Evolutionary conservation across 2,113 vertebrate genomes (phyloP), one percentile per base, ranked within the genome.

Genomic region (Plestiodon gilberti): DNA sequence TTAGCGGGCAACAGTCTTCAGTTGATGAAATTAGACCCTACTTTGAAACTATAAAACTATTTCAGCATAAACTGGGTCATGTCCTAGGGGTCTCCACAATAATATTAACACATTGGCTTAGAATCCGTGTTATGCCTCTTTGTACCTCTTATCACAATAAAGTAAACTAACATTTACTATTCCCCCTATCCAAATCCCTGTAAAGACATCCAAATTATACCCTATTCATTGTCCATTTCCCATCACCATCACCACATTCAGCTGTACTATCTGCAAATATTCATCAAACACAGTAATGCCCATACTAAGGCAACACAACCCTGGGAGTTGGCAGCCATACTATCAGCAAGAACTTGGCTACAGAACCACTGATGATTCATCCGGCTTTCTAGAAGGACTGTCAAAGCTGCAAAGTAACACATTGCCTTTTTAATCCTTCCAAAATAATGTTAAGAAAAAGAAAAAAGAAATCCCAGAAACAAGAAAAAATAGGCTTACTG

Each of bases 271-370:
- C 88, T 81, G 71, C 83, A 88, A 93, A 93, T 85, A 83, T 87
- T 92, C 94, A 86, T 91, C 87, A 69, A 90, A 93, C 67, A 80
- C 81, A 52, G 82, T 81, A 83, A 95, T 95, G 94, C 88, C 96
- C 95, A 94, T 96, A 96, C 93, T 96, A 96, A 96, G 96, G 92
- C 94, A 96, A 94, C 92, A 91, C 71, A 95, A 88, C 76, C 52
- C 85, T 92, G 83, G 43, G 78, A 94, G 84, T 13, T 96, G 96
- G 96, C 95, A 95, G 90, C 83, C 91, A 88, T 22, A 84, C 89
- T 96, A 96, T 96, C 96, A 93, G 92, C 89, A 96, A 95, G 92
- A 95, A 96, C 95, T 95, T 96, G 95, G 96, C 95, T 95, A 94
- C 90, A 92, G 88, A 94, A 93, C 84, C 86, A 88, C 87, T 88